These are phyloP conservation scores for Leptinotarsa peninsularis DNA, from an alignment of 2,888 invertebrate species.

Conservation along the genomic window DNA sequence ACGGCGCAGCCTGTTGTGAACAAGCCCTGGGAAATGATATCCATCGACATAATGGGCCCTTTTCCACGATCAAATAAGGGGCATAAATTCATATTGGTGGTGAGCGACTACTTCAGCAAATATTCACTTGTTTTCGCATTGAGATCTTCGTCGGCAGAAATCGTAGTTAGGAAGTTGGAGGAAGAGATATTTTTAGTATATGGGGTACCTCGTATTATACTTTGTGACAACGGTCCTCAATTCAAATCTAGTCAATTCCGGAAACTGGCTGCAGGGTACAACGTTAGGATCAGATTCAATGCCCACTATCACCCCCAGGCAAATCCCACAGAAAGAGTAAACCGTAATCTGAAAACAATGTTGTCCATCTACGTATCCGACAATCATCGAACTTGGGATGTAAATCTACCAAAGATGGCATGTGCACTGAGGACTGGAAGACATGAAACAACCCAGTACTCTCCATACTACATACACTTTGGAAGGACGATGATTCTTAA, in stretches of 20 bases:
- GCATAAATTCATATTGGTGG: conserved; percentile 22
- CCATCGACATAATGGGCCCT: too few species aligned
- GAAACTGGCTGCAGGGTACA: conserved; percentile 17
- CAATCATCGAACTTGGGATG: too few species aligned
- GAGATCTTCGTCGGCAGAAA: conserved; percentile 27
- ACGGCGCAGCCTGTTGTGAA: too few species aligned
- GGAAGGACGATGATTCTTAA: too few species aligned
- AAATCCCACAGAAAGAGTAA: too few species aligned
- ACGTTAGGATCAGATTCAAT: conserved; percentile 19
- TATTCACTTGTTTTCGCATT: conserved; percentile 32
- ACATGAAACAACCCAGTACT: too few species aligned
- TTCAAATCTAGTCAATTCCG: conserved; percentile 28
- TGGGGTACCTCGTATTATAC: background rate
- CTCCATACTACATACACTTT: too few species aligned
- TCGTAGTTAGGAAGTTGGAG: conserved; percentile 23
- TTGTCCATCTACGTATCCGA: too few species aligned
- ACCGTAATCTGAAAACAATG: too few species aligned
- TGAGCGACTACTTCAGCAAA: conserved; percentile 26
- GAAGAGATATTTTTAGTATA: conserved; percentile 29
- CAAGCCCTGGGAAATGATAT: too few species aligned
- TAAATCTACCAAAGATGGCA: too few species aligned
- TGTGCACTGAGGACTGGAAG: too few species aligned
- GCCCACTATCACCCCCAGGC: conserved; percentile 32
- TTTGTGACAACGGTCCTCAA: conserved; percentile 38
- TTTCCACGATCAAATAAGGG: background rate